Evolutionary conservation across 2,888 invertebrate species (phyloP).

Genomic region (Lottia scabra): DNA sequence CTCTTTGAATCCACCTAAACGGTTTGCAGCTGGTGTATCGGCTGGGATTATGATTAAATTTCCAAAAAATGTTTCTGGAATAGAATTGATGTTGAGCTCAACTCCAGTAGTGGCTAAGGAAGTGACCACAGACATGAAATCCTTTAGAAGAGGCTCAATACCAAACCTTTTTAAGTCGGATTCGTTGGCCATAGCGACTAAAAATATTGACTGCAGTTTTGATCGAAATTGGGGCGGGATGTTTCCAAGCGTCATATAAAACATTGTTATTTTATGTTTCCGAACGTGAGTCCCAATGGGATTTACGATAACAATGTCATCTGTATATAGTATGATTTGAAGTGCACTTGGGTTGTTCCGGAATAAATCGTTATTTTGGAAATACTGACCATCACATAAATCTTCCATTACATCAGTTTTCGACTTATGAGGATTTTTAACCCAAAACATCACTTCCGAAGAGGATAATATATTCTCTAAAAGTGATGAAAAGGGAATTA

Average conservation of each 20-base stretch:
- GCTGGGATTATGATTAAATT: background rate
- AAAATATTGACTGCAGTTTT: background rate
- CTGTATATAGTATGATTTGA: background rate
- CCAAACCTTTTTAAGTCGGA: background rate
- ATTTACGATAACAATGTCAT: background rate
- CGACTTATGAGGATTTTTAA: background rate
- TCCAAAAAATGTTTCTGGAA: background rate
- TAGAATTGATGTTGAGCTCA: background rate
- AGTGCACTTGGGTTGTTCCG: background rate
- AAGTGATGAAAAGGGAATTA: too few species aligned
- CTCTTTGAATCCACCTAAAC: background rate
- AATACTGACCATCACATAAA: background rate
- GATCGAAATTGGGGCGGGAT: background rate
- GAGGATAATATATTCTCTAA: too few species aligned
- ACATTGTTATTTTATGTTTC: background rate
- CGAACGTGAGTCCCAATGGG: background rate
- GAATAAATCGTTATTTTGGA: background rate
- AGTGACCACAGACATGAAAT: background rate
- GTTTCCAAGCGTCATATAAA: background rate
- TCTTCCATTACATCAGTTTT: background rate
- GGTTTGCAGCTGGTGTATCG: background rate
- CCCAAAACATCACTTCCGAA: too few species aligned
- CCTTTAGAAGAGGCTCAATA: background rate
- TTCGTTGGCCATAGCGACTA: background rate
- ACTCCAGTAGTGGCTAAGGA: background rate